Percentiles rank a stretch among this genome's conserved stretches.
Conservation (phyloP, 1,140 invertebrate genomes). For the Megathymus violae region DNA sequence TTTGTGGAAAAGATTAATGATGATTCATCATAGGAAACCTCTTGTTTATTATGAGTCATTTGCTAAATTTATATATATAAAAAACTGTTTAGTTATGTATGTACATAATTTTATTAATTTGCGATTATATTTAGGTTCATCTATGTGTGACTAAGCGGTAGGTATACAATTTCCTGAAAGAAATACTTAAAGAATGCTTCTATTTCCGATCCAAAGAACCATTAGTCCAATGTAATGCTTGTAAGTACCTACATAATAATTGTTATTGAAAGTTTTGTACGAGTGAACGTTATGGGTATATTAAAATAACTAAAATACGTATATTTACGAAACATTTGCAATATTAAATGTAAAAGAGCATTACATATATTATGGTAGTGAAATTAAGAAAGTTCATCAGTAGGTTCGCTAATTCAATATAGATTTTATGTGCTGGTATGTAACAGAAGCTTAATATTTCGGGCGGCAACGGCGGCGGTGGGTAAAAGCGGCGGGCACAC, state of each 20-base stretch:
- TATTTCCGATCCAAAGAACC: background rate
- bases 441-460: constrained; percentile 56
- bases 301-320: too few relatives aligned
- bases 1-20: too few relatives aligned
- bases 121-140: background rate
- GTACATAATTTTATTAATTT: background rate
- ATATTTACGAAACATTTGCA: too few relatives aligned
- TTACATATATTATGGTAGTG: too few relatives aligned
- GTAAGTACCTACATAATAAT: too few relatives aligned
- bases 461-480: constrained; percentile 69
- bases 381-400: too few relatives aligned
- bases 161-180: background rate
- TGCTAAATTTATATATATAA: background rate
- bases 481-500: constrained; percentile 71
- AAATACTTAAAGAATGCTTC: background rate
- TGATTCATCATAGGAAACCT: too few relatives aligned
- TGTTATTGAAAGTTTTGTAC: too few relatives aligned
- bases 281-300: too few relatives aligned
- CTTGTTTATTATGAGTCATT: background rate
- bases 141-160: background rate
- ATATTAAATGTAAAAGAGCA: background rate
- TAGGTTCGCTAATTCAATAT: constrained; percentile 48
- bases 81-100: background rate
- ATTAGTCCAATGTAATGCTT: too few relatives aligned
- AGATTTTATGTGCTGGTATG: constrained; percentile 35